Evolutionary conservation across 2,888 invertebrate species (phyloP).

Genomic region (Rapana venosa): DNA sequence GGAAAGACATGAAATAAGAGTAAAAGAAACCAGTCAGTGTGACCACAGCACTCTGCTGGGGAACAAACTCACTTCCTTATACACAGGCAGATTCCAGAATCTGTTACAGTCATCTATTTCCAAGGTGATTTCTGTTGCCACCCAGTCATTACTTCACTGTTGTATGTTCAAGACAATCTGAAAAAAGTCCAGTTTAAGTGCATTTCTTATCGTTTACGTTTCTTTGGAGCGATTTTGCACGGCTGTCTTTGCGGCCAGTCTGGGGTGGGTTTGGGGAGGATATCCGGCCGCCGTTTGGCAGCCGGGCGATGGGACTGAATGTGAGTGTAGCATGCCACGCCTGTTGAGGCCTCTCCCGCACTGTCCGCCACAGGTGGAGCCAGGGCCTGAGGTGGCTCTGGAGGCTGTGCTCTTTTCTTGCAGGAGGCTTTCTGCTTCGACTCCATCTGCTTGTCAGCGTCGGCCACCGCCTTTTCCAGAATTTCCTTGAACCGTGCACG

Average conservation of each 20-base stretch:
- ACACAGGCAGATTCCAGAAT: too few species aligned
- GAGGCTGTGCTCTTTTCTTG: constrained; percentile 16
- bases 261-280: constrained; percentile 31
- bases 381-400: constrained; percentile 30
- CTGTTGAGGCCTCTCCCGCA: background rate
- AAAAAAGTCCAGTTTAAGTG: too few species aligned
- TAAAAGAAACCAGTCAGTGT: too few species aligned
- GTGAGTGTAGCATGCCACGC: constrained; percentile 35
- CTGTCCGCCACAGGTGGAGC: constrained; percentile 1
- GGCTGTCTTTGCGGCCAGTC: constrained; percentile 29
- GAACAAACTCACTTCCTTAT: too few species aligned
- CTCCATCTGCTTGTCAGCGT: constrained; percentile 18
- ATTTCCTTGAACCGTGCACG: constrained; percentile 59
- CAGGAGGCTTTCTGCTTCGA: background rate
- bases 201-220: constrained; percentile 25
- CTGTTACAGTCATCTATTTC: too few species aligned
- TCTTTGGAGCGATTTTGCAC: constrained; percentile 35
- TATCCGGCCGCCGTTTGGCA: constrained; percentile 29
- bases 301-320: constrained; percentile 20
- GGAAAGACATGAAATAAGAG: too few species aligned
- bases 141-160: too few species aligned
- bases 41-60: too few species aligned
- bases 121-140: background rate
- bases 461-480: constrained; percentile 58
- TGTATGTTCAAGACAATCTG: too few species aligned